Evolutionary conservation across 2,888 invertebrate genomes (phyloP), one percentile per base, ranked within the genome.

Genomic region (Drosophila monieri): DNA sequence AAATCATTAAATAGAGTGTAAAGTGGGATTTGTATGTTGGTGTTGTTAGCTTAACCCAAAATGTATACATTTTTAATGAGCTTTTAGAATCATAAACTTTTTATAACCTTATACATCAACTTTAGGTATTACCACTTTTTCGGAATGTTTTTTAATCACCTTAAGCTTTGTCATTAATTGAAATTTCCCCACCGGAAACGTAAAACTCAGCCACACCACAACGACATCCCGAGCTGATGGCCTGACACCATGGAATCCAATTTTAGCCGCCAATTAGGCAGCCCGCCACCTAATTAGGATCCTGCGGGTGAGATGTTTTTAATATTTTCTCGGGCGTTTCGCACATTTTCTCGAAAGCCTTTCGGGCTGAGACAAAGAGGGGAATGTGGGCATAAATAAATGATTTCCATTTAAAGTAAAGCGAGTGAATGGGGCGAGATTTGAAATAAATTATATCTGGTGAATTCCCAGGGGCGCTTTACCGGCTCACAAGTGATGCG

Each of bases 371-470:
- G 32, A 12, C 32, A 18, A 23, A 25, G 64, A 41, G 64, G 64
- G 61, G 61, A 43, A 61, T 61, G 62, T 48, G 61, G 54, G 69
- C 72, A 62, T 69, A 66, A 55, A 80, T 81, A 84, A 84, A 86
- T 76, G 71, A 70, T 69, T 68, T 76, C 47, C 84, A 80, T 84
- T 80, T 86, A 86, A 80, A 86, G 84, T 70, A 6, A 68, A 69
- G 70, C 70, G 62, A 65, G 65, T 55, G 76, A 78, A 47, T 61
- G 85, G 73, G 77, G 67, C 77, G 86, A 85, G 84, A 84, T 84
- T 84, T 88, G 85, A 84, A 84, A 84, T 85, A 84, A 84, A 84
- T 84, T 88, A 84, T 83, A 84, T 79, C 84, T 84, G 62, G 83
- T 80, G 76, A 74, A 84, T 74, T 85, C 84, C 84, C 84, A 80